Evolutionary conservation across 2,113 vertebrate genomes (phyloP).

Genomic region (Oreotrochilus melanogaster): DNA sequence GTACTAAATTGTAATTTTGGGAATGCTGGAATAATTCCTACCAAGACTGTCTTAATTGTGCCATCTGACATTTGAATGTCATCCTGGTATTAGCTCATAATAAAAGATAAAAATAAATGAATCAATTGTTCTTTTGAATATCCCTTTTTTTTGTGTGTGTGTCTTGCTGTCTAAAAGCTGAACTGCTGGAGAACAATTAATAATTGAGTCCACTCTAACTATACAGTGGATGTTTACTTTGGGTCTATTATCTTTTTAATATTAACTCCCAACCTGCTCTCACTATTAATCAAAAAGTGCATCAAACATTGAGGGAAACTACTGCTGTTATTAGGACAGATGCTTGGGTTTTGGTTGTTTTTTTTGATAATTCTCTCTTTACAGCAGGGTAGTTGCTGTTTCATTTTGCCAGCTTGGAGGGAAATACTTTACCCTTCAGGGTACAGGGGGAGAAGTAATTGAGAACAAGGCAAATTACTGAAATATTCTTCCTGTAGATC

Average conservation of each 20-base stretch:
- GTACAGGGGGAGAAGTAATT: slow-evolving; percentile 21
- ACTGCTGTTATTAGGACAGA: neutral
- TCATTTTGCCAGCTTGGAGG: neutral
- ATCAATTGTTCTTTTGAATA: slow-evolving; percentile 51
- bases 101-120: slow-evolving; percentile 72
- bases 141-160: neutral
- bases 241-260: neutral
- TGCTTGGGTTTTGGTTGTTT: neutral
- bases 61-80: slow-evolving; percentile 75
- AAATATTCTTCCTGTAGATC: slow-evolving; percentile 15
- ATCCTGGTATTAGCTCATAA: slow-evolving; percentile 76
- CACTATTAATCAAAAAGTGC: neutral
- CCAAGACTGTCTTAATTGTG: slow-evolving; percentile 72
- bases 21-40: slow-evolving; percentile 73
- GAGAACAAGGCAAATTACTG: neutral
- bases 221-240: neutral
- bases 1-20: slow-evolving; percentile 69
- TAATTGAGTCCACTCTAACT: neutral
- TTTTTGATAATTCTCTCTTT: neutral
- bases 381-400: neutral
- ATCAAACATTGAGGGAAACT: neutral
- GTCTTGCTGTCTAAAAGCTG: slow-evolving; percentile 48
- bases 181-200: slow-evolving; percentile 65
- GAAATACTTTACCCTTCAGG: neutral
- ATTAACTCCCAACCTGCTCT: neutral